Evolutionary conservation across 2,113 vertebrate genomes (phyloP), one percentile per base, ranked within the genome.

Genomic region (Bombycilla garrulus): DNA sequence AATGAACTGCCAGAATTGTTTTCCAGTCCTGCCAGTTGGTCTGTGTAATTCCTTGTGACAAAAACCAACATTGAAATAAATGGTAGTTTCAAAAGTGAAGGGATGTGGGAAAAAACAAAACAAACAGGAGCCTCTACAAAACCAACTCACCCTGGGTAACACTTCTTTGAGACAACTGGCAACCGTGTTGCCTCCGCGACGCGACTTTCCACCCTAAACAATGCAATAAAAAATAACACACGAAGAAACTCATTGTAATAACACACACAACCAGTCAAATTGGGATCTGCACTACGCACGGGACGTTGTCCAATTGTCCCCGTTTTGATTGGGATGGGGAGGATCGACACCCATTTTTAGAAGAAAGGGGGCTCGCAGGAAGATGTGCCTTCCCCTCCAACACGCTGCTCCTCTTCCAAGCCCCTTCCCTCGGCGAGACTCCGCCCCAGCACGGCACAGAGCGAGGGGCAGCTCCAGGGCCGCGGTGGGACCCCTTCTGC

Each of bases 161-260:
- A 96, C 92, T 82, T 98, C 98, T 64, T 96, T 90, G n/a, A 99
- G 95, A 86, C 98, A 99, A 40, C 17, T 45, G 26, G 93, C 81
- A 31, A 92, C 96, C 4, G 89, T 95, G 54, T 97, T 90, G 50
- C 97, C 98, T n/a, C n/a, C 4, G 4, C 97, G 98, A 71, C 66
- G 33, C 48, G 74, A 23, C 96, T 98, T 98, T 33, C 98, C 98
- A 50, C 98, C 98, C 99, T 99, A 77, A 66, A 53, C 36, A 84
- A 70, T 2, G 61, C n/a, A 89, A 72, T 8, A 4, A 70, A 83
- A 69, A 77, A 29, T 10, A 57, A 29, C 54, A 10, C 31, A 5
- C 35, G 61, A 79, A 15, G 9, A 19, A 72, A 31, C 22, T 20
- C 31, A 6, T 2, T 5, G 45, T 11, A 42, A 15, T 10, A 56